Conservation (phyloP, 1,140 invertebrate genomes). For the Heliothis virescens region DNA sequence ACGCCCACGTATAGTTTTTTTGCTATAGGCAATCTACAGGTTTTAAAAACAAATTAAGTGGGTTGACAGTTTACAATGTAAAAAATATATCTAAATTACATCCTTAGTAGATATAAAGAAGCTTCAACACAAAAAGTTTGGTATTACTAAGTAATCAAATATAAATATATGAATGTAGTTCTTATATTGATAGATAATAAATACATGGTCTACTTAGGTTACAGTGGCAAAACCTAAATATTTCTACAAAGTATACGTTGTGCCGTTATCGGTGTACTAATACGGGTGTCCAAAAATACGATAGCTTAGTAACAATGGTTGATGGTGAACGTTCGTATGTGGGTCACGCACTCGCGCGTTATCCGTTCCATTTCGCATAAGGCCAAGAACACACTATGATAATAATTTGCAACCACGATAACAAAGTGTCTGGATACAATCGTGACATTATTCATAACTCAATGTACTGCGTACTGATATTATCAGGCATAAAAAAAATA, state of each 20-base stretch:
- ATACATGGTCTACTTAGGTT: neutral
- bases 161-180: neutral
- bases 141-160: no score
- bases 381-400: slow-evolving; percentile 39
- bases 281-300: slow-evolving; percentile 36
- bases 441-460: neutral
- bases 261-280: slow-evolving; percentile 36
- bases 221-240: neutral
- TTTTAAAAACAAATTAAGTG: no score
- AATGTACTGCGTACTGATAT: neutral
- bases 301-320: slow-evolving; percentile 28
- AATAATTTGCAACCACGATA: slow-evolving; percentile 31
- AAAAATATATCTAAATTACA: neutral
- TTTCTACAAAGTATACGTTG: slow-evolving; percentile 10
- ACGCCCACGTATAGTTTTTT: no score
- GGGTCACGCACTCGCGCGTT: slow-evolving; percentile 36
- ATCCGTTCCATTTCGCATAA: slow-evolving; percentile 40
- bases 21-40: no score
- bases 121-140: no score
- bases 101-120: neutral
- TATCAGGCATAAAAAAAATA: neutral
- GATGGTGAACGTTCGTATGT: slow-evolving; percentile 28
- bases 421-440: slow-evolving; percentile 22
- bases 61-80: neutral
- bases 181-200: neutral